phyloP scores from a whole-genome alignment of 2,113 vertebrate genomes.

The Synchiropus splendidus region DNA sequence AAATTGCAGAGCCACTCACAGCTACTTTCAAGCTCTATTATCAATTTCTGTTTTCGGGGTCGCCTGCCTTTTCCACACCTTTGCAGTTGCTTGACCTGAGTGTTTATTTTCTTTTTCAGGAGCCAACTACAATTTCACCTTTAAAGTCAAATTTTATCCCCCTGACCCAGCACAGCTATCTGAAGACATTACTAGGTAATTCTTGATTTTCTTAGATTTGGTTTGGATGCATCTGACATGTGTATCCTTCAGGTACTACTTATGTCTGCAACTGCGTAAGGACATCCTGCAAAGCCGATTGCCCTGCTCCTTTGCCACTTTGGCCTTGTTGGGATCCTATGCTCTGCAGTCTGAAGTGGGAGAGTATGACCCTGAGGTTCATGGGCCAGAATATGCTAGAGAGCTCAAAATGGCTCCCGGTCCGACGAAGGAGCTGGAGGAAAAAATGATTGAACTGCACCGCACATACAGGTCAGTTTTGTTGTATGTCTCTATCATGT shows the following conservation, averaged over 20 bases:
- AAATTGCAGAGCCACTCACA: too few species aligned
- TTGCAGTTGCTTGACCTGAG: too few species aligned
- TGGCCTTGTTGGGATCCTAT: slow-evolving; percentile 90
- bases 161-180: slow-evolving; percentile 93
- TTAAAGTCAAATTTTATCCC: slow-evolving; percentile 75
- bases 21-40: too few species aligned
- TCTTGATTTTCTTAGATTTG: background rate
- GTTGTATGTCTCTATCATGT: too few species aligned
- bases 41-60: too few species aligned
- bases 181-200: slow-evolving; percentile 94
- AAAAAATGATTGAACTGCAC: slow-evolving; percentile 93
- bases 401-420: slow-evolving; percentile 86
- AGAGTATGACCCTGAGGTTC: slow-evolving; percentile 86
- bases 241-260: slow-evolving; percentile 54
- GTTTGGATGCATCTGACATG: background rate
- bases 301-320: slow-evolving; percentile 93
- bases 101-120: slow-evolving; percentile 38
- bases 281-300: slow-evolving; percentile 83
- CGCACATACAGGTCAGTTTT: slow-evolving; percentile 87
- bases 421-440: slow-evolving; percentile 91
- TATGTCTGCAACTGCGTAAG: slow-evolving; percentile 91
- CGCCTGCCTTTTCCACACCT: too few species aligned
- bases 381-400: slow-evolving; percentile 75
- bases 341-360: slow-evolving; percentile 93
- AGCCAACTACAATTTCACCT: slow-evolving; percentile 76